Evolutionary conservation across 2,113 vertebrate genomes (phyloP).

Genomic region (Macrotis lagotis): DNA sequence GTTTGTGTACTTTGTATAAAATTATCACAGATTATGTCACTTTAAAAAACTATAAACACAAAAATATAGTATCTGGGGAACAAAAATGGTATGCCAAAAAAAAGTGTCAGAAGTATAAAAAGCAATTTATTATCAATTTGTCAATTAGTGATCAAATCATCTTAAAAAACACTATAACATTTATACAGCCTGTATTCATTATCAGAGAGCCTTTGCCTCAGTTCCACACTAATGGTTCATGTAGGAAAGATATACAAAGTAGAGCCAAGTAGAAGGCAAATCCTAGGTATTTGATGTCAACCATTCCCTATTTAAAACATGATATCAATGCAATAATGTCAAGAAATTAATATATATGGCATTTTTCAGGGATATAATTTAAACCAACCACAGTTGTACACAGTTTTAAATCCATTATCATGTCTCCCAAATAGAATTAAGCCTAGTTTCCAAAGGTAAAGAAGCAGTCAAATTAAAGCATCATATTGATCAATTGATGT

Average conservation of each 20-base stretch:
- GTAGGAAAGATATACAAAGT: not conserved
- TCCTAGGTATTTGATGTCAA: not conserved
- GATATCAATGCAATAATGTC: not conserved
- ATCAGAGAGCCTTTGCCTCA: not conserved
- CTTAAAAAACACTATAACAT: not conserved
- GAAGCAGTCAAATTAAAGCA: not conserved
- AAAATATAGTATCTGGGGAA: not conserved
- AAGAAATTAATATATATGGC: not conserved
- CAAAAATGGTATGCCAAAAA: not conserved
- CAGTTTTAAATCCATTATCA: not conserved
- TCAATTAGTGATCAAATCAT: not conserved
- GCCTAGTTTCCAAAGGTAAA: not conserved
- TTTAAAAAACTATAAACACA: not conserved
- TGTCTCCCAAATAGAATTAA: not conserved
- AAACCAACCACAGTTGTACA: not conserved
- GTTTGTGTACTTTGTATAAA: not conserved
- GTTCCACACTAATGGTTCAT: not conserved
- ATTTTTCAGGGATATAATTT: not conserved
- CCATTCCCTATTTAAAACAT: not conserved
- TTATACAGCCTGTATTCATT: not conserved
- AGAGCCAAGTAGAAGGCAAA: not conserved
- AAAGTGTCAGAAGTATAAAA: not conserved
- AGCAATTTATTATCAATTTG: not conserved
- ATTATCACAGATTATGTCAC: not conserved
- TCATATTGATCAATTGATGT: not conserved